Conservation (phyloP, 2,113 vertebrate species). For the Pontoporia blainvillei region DNA sequence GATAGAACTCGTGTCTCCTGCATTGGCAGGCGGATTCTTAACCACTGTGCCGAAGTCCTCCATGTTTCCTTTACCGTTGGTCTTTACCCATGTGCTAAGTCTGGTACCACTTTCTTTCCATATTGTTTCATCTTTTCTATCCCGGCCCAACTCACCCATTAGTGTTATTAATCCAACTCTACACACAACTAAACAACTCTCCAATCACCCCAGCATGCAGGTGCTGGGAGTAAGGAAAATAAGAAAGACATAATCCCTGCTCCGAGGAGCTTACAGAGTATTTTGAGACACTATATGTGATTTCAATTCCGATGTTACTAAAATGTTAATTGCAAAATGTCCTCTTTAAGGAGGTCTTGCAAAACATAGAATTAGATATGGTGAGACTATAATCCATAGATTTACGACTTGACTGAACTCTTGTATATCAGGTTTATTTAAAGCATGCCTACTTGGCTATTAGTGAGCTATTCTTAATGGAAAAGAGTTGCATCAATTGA, state of each 20-base stretch:
- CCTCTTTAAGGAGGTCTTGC: background rate
- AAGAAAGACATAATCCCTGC: background rate
- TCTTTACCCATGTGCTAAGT: background rate
- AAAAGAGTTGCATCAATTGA: background rate
- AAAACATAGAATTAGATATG: conserved; percentile 3
- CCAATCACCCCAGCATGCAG: background rate
- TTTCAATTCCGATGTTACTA: background rate
- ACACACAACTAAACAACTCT: background rate
- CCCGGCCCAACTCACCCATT: background rate
- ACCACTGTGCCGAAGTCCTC: too few relatives aligned
- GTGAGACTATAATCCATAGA: background rate
- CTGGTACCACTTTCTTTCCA: background rate
- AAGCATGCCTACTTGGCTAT: background rate
- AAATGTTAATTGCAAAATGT: conserved; percentile 29
- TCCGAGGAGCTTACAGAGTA: background rate
- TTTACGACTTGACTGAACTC: background rate
- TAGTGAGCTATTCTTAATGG: background rate
- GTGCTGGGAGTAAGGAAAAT: background rate
- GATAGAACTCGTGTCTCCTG: too few relatives aligned
- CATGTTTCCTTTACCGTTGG: background rate
- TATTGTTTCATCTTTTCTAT: background rate
- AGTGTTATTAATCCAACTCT: background rate
- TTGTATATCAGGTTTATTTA: conserved; percentile 33
- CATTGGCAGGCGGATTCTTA: too few relatives aligned
- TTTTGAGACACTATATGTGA: background rate